Evolutionary conservation across 2,797 vertebrate species (phyloP), one percentile per base, ranked within the genome.

Genomic region (Myoxocephalus aenaeus): DNA sequence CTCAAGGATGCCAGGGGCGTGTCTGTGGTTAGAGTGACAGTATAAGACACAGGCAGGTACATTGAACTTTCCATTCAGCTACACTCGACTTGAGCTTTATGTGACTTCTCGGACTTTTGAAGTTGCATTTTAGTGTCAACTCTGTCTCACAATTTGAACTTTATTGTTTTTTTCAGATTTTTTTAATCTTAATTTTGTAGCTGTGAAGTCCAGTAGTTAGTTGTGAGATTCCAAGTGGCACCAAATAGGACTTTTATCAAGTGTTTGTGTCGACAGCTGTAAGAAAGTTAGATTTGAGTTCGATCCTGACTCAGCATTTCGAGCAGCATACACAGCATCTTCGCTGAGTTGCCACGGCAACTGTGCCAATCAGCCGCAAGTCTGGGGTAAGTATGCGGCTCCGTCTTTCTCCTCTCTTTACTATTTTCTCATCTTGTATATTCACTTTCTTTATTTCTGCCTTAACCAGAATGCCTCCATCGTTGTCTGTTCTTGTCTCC

Each of bases 31-130:
- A 88, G 22, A 68, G 14, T 85, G 79, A 80, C 81, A 64, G 57
- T 93, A 92, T 94, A 94, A 94, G 90, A 89, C 81, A 42, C 61
- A 51, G n/a, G 70, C 89, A 92, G 90, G 89, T 92, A 85, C 82
- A 77, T 7, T 77, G 36, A 66, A 36, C 48, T 79, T 59, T 71
- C 22, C 82, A 91, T 76, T 92, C 79, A 81, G 82, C 81, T 75
- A 2, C 79, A 81, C 77, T 44, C 75, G 48, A 75, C 68, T 58
- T 54, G 36, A 70, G 17, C 72, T 87, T 74, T 66, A 18, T 67
- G 20, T 75, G 9, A 51, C 17, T 73, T 68, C 9, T 64, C 12
- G 36, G 15, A 70, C 20, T 75, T 56, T 36, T 73, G 1, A 3
- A 58, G 14, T 44, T 34, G 4, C 1, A 36, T 20, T 70, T 72